Conservation (phyloP, 2,113 vertebrate genomes). For the Thalassoma bifasciatum region DNA sequence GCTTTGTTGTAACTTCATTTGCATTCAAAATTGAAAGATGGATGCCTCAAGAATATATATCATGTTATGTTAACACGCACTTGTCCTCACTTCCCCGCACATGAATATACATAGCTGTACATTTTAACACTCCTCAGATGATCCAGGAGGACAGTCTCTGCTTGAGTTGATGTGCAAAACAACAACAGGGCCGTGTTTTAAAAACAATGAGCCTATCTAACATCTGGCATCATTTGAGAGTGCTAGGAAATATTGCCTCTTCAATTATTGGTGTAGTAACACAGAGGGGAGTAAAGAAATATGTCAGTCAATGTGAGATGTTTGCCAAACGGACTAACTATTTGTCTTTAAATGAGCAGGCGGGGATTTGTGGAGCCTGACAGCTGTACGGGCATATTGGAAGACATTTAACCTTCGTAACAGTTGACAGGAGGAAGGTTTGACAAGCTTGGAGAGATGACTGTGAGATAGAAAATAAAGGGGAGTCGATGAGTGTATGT, state of each 20-base stretch:
- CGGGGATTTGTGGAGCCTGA: slow-evolving; percentile 67
- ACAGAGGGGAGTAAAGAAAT: slow-evolving; percentile 53
- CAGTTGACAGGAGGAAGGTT: slow-evolving; percentile 72
- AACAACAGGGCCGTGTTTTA: slow-evolving; percentile 46
- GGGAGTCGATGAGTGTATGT: slow-evolving; percentile 23
- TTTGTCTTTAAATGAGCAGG: slow-evolving; percentile 71
- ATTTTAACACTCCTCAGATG: slow-evolving; percentile 42
- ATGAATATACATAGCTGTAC: slow-evolving; percentile 46
- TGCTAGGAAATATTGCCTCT: slow-evolving; percentile 60
- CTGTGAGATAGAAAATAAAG: slow-evolving; percentile 59
- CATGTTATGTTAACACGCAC: slow-evolving; percentile 32
- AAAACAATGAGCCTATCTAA: slow-evolving; percentile 70
- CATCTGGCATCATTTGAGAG: slow-evolving; percentile 70
- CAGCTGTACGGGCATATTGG: slow-evolving; percentile 69
- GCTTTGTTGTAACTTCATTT: slow-evolving; percentile 76
- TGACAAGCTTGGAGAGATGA: slow-evolving; percentile 74
- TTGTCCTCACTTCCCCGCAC: slow-evolving; percentile 19
- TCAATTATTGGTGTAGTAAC: slow-evolving; percentile 65
- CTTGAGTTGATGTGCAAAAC: slow-evolving; percentile 66
- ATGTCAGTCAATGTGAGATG: slow-evolving; percentile 62
- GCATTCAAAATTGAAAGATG: slow-evolving; percentile 71
- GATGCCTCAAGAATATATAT: slow-evolving; percentile 62
- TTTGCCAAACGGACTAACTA: slow-evolving; percentile 67
- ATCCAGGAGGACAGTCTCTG: slow-evolving; percentile 62
- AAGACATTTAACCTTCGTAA: slow-evolving; percentile 82